These are phyloP conservation scores for Platorchestia sp. DNA, from an alignment of 1,140 invertebrate genomes.

Conservation along the genomic window DNA sequence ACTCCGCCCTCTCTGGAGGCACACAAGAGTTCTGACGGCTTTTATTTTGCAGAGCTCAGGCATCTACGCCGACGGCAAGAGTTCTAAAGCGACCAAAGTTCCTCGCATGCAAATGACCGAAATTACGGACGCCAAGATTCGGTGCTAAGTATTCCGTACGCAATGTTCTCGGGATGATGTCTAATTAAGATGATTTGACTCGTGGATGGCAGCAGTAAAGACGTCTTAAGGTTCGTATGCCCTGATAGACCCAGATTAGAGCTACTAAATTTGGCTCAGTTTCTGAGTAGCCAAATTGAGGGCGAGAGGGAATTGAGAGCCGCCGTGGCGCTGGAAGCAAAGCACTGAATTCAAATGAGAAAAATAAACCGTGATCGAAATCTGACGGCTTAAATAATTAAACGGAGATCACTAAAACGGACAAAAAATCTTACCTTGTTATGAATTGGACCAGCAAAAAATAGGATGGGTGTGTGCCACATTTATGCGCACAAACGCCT, in stretches of 20 bases:
- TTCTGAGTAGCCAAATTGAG: conserved; percentile 8
- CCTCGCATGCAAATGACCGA: conserved; percentile 25
- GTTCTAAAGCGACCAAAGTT: background rate
- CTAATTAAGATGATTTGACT: conserved; percentile 55
- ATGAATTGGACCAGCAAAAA: background rate
- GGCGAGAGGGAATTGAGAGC: background rate
- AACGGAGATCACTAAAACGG: background rate
- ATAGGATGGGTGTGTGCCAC: background rate
- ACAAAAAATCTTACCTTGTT: background rate
- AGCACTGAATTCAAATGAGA: background rate
- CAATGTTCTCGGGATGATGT: conserved; percentile 51
- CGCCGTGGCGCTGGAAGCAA: background rate
- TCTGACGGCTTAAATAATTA: background rate
- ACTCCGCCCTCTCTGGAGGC: background rate
- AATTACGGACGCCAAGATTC: conserved; percentile 44
- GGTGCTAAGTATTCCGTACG: conserved; percentile 47
- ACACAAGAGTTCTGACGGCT: background rate
- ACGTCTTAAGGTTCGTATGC: conserved; percentile 26
- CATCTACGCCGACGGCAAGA: background rate
- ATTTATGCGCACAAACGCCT: background rate
- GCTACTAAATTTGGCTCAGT: conserved; percentile 33
- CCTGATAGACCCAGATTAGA: conserved; percentile 43
- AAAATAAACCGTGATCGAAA: background rate
- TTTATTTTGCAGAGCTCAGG: background rate
- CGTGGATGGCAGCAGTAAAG: conserved; percentile 19